These are phyloP conservation scores for Albula glossodonta DNA, from an alignment of 2,113 vertebrate species.

Conservation along the genomic window DNA sequence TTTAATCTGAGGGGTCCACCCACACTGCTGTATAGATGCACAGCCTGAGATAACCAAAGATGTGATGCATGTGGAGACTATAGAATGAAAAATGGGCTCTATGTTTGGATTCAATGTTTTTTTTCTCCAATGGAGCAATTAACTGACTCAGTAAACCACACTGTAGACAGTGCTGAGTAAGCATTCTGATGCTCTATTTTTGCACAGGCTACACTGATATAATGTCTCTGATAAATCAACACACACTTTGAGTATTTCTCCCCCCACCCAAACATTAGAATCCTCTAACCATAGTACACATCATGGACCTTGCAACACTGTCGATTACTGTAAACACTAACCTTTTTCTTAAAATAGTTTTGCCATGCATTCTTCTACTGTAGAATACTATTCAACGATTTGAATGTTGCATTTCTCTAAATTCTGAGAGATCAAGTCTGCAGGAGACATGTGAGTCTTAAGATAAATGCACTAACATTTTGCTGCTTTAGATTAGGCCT, in stretches of 20 bases:
- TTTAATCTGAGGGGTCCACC: not conserved
- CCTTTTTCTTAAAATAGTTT: too few relatives aligned
- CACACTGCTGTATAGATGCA: not conserved
- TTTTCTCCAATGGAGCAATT: not conserved
- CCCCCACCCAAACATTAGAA: too few relatives aligned
- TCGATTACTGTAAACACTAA: too few relatives aligned
- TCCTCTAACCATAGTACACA: too few relatives aligned
- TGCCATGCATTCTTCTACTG: too few relatives aligned
- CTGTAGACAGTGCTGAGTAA: not conserved
- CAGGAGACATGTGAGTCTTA: too few relatives aligned
- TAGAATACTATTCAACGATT: too few relatives aligned
- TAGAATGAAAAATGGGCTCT: constrained; percentile 38
- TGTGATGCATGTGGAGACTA: constrained; percentile 13
- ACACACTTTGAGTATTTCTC: too few relatives aligned
- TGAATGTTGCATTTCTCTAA: too few relatives aligned
- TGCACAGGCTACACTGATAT: not conserved
- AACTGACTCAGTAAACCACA: not conserved
- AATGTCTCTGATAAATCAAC: too few relatives aligned
- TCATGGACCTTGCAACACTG: too few relatives aligned
- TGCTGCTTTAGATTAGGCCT: not conserved
- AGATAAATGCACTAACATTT: not conserved
- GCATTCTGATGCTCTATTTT: not conserved
- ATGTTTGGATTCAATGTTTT: constrained; percentile 21
- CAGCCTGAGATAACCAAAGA: not conserved
- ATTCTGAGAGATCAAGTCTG: not conserved